phyloP scores from a whole-genome alignment of 2,888 invertebrate genomes.

The Drosophila melanocephala region DNA sequence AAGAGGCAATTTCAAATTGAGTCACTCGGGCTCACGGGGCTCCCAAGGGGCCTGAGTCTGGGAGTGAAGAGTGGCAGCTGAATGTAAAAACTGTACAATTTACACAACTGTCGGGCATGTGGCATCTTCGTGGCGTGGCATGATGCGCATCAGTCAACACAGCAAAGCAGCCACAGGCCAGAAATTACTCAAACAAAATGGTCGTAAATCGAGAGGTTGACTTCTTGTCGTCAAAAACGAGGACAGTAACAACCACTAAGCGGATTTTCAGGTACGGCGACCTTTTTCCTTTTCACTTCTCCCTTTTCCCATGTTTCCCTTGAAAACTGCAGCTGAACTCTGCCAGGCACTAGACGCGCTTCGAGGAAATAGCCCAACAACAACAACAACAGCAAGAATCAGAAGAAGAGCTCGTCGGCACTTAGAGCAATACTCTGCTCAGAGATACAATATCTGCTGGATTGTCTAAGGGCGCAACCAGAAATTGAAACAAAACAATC shows the following conservation, averaged over 20 bases:
- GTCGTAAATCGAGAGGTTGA: constrained; percentile 84
- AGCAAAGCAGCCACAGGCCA: constrained; percentile 32
- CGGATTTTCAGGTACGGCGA: constrained; percentile 67
- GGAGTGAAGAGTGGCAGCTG: constrained; percentile 55
- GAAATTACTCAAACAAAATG: constrained; percentile 84
- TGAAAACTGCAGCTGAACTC: constrained; percentile 67
- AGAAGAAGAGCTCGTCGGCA: constrained; percentile 28
- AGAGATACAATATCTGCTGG: constrained; percentile 30
- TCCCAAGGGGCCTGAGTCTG: constrained; percentile 9
- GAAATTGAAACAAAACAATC: constrained; percentile 82
- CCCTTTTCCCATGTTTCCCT: constrained; percentile 37
- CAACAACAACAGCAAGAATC: constrained; percentile 11
- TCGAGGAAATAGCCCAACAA: constrained; percentile 55
- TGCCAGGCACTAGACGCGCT: constrained; percentile 31
- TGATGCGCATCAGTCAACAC: constrained; percentile 60
- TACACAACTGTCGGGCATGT: constrained; percentile 65
- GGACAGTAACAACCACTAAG: constrained; percentile 75
- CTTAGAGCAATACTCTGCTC: constrained; percentile 43
- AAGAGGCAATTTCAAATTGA: constrained; percentile 33
- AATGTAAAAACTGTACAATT: constrained; percentile 74
- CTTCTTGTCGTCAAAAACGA: constrained; percentile 81
- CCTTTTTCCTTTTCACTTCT: constrained; percentile 31
- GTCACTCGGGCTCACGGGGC: constrained; percentile 17
- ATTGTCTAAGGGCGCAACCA: constrained; percentile 66
- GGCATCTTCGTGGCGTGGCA: constrained; percentile 27